Percentiles rank a stretch among this genome's conserved stretches.
These are phyloP conservation scores for Stenoptilia bipunctidactyla DNA, from an alignment of 2,888 invertebrate genomes.

Conservation along the genomic window DNA sequence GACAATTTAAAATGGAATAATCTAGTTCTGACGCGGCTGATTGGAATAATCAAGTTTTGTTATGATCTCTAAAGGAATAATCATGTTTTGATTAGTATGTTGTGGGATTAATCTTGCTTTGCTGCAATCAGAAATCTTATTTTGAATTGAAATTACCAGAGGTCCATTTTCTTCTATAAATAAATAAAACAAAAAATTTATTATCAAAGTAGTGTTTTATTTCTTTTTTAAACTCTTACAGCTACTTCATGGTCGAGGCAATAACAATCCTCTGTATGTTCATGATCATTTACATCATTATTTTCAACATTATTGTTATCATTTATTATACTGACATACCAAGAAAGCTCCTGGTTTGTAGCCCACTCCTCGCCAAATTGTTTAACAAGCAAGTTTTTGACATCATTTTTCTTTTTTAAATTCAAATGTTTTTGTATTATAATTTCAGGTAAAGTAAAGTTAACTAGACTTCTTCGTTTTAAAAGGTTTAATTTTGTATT, in stretches of 20 bases:
- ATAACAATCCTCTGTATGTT: constrained; percentile 4
- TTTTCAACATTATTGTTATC: constrained; percentile 1
- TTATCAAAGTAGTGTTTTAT: constrained; percentile 2
- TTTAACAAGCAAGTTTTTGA: constrained; percentile 2
- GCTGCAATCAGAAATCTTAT: constrained; percentile 1
- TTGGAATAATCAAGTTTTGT: too few relatives aligned
- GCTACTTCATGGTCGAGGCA: constrained; percentile 2
- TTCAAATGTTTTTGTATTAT: constrained; percentile 2
- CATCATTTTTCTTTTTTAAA: constrained; percentile 4
- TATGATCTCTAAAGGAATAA: too few relatives aligned
- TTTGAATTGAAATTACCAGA: background rate
- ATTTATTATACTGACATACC: constrained; percentile 3
- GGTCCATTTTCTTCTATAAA: constrained; percentile 1
- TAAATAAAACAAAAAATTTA: constrained; percentile 1
- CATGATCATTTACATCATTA: constrained; percentile 3
- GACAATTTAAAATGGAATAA: too few relatives aligned
- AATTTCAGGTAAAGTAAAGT: constrained; percentile 3
- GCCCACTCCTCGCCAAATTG: constrained; percentile 2
- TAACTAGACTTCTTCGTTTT: constrained; percentile 2
- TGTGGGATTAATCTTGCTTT: constrained; percentile 1
- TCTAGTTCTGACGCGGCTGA: too few relatives aligned
- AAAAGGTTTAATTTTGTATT: constrained; percentile 1
- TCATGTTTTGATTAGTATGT: too few relatives aligned
- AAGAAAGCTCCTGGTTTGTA: constrained; percentile 2
- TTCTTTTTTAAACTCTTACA: constrained; percentile 2